Conservation (phyloP, 2,888 invertebrate species). For the Hedychridium roseum region DNA sequence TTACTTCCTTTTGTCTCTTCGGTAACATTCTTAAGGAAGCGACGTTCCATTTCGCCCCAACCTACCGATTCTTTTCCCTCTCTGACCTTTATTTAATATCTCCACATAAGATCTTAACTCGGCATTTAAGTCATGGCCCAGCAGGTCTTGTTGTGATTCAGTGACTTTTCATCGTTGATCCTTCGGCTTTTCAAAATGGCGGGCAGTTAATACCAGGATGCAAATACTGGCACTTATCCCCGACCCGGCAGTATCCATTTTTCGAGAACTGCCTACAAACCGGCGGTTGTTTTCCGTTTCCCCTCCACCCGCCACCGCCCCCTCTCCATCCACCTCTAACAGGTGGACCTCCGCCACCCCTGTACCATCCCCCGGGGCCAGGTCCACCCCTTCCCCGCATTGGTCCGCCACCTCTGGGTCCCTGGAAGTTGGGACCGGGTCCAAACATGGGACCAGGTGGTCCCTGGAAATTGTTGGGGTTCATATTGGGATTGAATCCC, state of each 20-base stretch:
- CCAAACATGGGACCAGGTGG: conserved; percentile 57
- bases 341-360: conserved; percentile 54
- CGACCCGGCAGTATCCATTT: conserved; percentile 82
- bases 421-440: conserved; percentile 51
- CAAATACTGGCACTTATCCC: conserved; percentile 82
- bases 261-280: conserved; percentile 82
- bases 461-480: conserved; percentile 49
- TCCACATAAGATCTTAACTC: conserved; percentile 7
- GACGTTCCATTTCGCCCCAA: no score
- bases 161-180: background rate
- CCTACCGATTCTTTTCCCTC: no score
- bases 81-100: conserved; percentile 6
- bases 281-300: conserved; percentile 56
- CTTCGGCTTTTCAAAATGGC: conserved; percentile 47
- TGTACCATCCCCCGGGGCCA: conserved; percentile 61
- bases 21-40: conserved; percentile 9
- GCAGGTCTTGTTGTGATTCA: background rate
- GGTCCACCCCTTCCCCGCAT: conserved; percentile 58
- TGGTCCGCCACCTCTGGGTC: conserved; percentile 53
- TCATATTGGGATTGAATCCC: conserved; percentile 47
- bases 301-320: conserved; percentile 66
- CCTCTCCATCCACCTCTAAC: conserved; percentile 66
- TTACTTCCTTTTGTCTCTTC: conserved; percentile 1
- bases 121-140: conserved; percentile 2
- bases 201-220: conserved; percentile 78